Percentiles rank a stretch among this genome's conserved stretches.
phyloP scores from a whole-genome alignment of 2,797 vertebrate genomes.

The Brachymystax lenok region DNA sequence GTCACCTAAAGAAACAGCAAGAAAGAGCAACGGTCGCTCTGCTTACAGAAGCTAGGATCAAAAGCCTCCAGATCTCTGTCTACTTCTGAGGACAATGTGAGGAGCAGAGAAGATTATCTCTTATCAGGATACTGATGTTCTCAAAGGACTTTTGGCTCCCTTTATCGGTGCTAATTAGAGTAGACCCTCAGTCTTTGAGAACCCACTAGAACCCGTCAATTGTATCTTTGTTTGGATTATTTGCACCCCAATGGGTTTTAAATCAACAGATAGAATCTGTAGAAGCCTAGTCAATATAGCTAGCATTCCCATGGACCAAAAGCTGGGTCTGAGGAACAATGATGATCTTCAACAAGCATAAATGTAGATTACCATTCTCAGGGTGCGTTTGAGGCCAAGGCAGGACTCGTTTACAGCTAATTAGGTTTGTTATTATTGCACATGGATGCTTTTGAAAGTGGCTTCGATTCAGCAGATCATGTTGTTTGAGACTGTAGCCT shows the following conservation, averaged over 20 bases:
- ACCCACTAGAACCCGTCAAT: conserved; percentile 26
- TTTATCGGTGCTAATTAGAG: conserved; percentile 47
- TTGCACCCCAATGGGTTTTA: conserved; percentile 11
- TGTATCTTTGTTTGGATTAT: conserved; percentile 37
- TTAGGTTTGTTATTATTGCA: conserved; percentile 66
- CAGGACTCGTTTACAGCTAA: conserved; percentile 70
- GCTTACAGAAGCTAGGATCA: conserved; percentile 11
- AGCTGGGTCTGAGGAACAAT: conserved; percentile 66
- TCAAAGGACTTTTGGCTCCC: conserved; percentile 42
- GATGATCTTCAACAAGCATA: conserved; percentile 65
- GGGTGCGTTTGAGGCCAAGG: conserved; percentile 57
- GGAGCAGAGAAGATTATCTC: conserved; percentile 40
- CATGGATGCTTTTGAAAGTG: conserved; percentile 52
- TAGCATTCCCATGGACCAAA: conserved; percentile 51
- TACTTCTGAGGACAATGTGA: conserved; percentile 12
- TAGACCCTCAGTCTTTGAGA: conserved; percentile 29
- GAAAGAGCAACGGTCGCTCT: conserved; percentile 6
- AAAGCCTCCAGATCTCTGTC: conserved; percentile 23
- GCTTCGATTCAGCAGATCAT: conserved; percentile 56
- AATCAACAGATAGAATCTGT: conserved; percentile 25
- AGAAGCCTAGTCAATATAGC: conserved; percentile 53
- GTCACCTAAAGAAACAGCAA: conserved; percentile 10
- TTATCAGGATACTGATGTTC: conserved; percentile 22
- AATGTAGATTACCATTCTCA: conserved; percentile 66
- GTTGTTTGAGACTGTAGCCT: conserved; percentile 33